Evolutionary conservation across 2,888 invertebrate genomes (phyloP), one percentile per base, ranked within the genome.

Genomic region (Nysson spinosus): DNA sequence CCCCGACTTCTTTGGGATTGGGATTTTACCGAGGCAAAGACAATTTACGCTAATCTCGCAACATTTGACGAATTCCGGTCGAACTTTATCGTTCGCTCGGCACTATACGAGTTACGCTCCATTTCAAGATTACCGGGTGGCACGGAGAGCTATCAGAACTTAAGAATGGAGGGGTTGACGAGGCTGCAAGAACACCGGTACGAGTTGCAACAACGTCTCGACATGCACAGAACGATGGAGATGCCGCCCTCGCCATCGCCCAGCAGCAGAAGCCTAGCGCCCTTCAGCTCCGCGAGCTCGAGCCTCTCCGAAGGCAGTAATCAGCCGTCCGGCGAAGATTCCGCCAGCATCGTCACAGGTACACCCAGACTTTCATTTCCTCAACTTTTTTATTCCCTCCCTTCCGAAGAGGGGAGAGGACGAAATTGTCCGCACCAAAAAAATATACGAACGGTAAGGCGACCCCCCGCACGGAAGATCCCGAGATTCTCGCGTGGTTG

Each of bases 281-380:
- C 95, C 78, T 96, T 95, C 91, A 95, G 95, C 87, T 96, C 96
- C 67, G 96, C 95, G 71, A 95, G 95, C 81, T 95, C 95, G 83
- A 95, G 95, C 88, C 91, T 96, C 83, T 94, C 94, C 84, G 94
- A 94, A 81, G 90, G 91, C 78, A 91, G 90, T 82, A 87, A 87
- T 80, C 87, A 87, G 75, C 87, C 87, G 67, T 87, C 87, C 79
- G 85, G 85, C 69, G 87, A 87, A 79, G 87, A 94, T 81, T 89
- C 90, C 85, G 95, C 95, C 88, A 95, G 95, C 90, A 95, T 94
- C 87, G 92, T 95, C 82, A 95, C 95, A 94, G 95, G 95, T 95
- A 93, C 88, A 77, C 58, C 39, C 32, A 51, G 20, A 43, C 20
- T 75, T 63, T 61, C 60, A 61, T 70, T 40, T 71, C 69, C 64